phyloP scores from a whole-genome alignment of 2,888 invertebrate species.

The Andricus curvator region DNA sequence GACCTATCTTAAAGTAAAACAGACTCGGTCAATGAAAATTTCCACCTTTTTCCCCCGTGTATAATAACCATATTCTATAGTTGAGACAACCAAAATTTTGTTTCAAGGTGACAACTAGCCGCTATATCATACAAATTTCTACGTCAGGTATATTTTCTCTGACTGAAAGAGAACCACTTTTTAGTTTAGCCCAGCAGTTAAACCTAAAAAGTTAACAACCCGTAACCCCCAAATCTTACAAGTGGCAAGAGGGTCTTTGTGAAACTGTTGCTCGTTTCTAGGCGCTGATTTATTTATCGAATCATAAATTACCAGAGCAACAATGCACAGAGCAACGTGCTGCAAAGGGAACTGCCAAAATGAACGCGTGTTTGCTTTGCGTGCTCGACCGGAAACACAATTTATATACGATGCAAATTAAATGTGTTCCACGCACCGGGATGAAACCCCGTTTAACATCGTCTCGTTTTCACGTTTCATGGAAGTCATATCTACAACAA shows the following conservation, averaged over 20 bases:
- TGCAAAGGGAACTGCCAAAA: slow-evolving; percentile 64
- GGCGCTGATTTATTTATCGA: slow-evolving; percentile 73
- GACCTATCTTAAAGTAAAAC: too few relatives aligned
- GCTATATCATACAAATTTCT: too few relatives aligned
- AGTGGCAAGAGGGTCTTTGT: slow-evolving; percentile 57
- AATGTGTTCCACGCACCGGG: slow-evolving; percentile 61
- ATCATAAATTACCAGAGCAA: slow-evolving; percentile 73
- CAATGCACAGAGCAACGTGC: slow-evolving; percentile 63
- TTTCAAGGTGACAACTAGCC: too few relatives aligned
- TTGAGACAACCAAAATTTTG: too few relatives aligned
- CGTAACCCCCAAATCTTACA: slow-evolving; percentile 68
- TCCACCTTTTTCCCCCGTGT: too few relatives aligned
- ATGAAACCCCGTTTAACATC: slow-evolving; percentile 49
- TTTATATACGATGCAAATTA: slow-evolving; percentile 77
- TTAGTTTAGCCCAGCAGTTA: slow-evolving; percentile 3
- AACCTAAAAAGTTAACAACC: slow-evolving; percentile 55
- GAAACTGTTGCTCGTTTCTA: slow-evolving; percentile 41
- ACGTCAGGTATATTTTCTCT: neutral
- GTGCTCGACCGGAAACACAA: slow-evolving; percentile 75
- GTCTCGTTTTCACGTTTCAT: slow-evolving; percentile 54
- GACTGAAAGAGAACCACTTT: neutral
- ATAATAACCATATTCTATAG: too few relatives aligned
- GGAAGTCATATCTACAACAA: slow-evolving; percentile 38
- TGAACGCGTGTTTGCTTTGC: slow-evolving; percentile 75
- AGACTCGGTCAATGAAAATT: too few relatives aligned